A percentile compares a stretch with the other conserved stretches of the same genome.
phyloP scores from a whole-genome alignment of 2,113 vertebrate genomes.

The Grammomys dolichurus region DNA sequence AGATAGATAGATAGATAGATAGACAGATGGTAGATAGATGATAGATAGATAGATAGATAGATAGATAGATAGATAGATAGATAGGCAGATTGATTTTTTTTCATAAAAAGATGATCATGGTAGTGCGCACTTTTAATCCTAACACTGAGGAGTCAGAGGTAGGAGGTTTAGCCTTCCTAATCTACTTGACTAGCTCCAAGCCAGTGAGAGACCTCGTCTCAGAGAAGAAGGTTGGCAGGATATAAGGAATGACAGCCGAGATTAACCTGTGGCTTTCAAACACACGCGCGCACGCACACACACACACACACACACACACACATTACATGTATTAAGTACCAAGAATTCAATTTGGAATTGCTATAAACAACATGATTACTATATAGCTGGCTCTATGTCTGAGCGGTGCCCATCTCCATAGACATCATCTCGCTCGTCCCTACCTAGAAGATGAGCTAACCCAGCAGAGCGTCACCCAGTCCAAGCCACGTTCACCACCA shows the following conservation, averaged over 20 bases:
- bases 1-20: neutral
- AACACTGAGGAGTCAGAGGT: no score
- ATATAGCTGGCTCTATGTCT: neutral
- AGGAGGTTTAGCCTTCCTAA: neutral
- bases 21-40: neutral
- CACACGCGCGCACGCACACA: neutral
- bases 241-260: neutral
- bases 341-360: neutral
- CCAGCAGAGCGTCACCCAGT: neutral
- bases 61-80: neutral
- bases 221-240: no score
- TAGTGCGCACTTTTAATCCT: neutral
- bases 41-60: neutral
- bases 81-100: neutral
- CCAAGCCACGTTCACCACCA: neutral
- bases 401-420: neutral
- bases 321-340: neutral
- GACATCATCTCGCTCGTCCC: neutral
- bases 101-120: neutral
- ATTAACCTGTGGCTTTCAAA: no score
- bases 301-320: no score
- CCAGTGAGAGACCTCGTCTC: neutral
- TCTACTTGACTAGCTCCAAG: neutral
- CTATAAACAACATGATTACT: neutral
- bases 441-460: neutral